A percentile compares a stretch with the other conserved stretches of the same genome.
phyloP scores from a whole-genome alignment of 64 coral and sea anemone species.

The Anthopleura sola region DNA sequence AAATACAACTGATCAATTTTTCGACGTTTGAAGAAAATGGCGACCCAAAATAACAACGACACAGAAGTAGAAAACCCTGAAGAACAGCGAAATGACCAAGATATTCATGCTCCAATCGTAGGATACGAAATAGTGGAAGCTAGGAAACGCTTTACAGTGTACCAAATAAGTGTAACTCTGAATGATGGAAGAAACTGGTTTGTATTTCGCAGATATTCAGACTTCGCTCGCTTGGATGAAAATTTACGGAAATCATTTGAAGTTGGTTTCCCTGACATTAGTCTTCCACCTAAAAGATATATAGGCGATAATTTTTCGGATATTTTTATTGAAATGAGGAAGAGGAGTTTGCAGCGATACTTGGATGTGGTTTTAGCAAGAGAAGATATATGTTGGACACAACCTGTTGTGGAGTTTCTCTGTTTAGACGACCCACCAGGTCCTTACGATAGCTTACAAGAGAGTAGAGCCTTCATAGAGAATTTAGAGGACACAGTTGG shows the following conservation, averaged over 20 bases:
- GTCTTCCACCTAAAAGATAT: constrained; percentile 87
- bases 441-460: constrained; percentile 77
- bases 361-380: constrained; percentile 53
- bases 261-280: constrained; percentile 22
- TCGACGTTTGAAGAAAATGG: constrained; percentile 8
- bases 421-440: constrained; percentile 91
- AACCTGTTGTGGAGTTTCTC: constrained; percentile 61
- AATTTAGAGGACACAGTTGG: constrained; percentile 62
- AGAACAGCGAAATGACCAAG: constrained; percentile 27
- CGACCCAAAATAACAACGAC: background rate
- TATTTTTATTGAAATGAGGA: constrained; percentile 76
- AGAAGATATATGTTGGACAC: constrained; percentile 18
- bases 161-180: constrained; percentile 73
- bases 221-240: constrained; percentile 78
- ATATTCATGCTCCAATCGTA: constrained; percentile 81
- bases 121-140: constrained; percentile 87
- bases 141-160: constrained; percentile 88
- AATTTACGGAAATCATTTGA: constrained; percentile 57
- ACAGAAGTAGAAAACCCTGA: background rate
- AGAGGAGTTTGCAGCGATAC: constrained; percentile 61
- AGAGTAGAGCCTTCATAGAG: constrained; percentile 90
- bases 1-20: background rate
- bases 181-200: constrained; percentile 73
- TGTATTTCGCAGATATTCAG: constrained; percentile 93
- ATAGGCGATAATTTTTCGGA: constrained; percentile 88